These are phyloP conservation scores for Clangula hyemalis DNA, from an alignment of 2,797 vertebrate species.

Conservation along the genomic window DNA sequence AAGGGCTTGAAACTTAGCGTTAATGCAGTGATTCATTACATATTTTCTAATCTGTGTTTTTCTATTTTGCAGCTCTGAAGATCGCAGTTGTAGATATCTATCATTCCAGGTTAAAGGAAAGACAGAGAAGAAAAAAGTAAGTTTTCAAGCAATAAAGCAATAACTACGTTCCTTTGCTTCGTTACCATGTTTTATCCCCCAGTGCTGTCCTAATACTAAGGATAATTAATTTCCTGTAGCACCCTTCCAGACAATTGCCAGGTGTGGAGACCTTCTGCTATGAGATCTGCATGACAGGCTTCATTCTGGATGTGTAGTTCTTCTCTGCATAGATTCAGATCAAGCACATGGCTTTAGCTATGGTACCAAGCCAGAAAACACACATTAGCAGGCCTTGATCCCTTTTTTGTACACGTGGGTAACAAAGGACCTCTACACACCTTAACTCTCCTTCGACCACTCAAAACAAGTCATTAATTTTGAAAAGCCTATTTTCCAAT, in stretches of 20 bases:
- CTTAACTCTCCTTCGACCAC: neutral
- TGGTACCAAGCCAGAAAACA: neutral
- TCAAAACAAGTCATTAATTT: neutral
- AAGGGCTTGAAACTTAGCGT: neutral
- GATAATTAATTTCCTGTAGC: neutral
- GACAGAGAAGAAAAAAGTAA: conserved; percentile 97
- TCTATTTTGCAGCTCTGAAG: conserved; percentile 89
- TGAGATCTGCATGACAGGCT: neutral
- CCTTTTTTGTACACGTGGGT: neutral
- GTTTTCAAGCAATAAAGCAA: conserved; percentile 60
- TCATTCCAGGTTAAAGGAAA: conserved; percentile 95
- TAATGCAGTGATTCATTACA: neutral
- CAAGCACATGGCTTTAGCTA: neutral
- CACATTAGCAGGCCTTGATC: neutral
- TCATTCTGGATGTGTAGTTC: neutral
- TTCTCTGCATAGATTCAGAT: neutral
- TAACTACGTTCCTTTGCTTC: neutral
- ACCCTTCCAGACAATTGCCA: neutral
- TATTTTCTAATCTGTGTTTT: neutral
- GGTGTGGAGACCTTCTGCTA: neutral
- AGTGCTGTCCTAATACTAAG: neutral
- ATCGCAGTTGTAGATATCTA: conserved; percentile 98
- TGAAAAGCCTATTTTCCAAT: neutral
- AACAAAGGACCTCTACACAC: neutral
- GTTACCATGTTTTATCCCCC: neutral